These are phyloP conservation scores for Corticium candelabrum DNA, from an alignment of 37 sponge, comb jelly and placozoan genomes.

Conservation along the genomic window DNA sequence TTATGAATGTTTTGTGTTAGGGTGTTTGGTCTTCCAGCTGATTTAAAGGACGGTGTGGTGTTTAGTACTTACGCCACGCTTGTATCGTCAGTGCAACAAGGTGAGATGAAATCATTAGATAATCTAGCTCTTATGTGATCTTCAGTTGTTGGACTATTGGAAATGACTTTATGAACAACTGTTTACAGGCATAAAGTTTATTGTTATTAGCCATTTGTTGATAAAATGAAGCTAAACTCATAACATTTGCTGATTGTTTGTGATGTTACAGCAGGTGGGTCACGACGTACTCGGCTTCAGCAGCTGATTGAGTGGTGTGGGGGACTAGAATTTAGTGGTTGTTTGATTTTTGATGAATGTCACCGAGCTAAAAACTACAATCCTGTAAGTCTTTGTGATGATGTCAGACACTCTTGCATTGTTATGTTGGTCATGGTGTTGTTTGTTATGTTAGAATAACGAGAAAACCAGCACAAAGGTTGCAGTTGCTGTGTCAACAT, in stretches of 20 bases:
- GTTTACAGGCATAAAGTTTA: too few relatives aligned
- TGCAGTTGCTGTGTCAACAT: conserved; percentile 36
- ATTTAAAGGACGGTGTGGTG: conserved; percentile 43
- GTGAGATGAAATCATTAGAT: background rate
- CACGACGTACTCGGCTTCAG: conserved; percentile 23
- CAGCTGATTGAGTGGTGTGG: conserved; percentile 52
- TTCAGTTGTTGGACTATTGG: background rate
- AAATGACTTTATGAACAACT: too few relatives aligned
- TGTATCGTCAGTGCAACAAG: conserved; percentile 26
- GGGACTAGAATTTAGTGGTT: conserved; percentile 33
- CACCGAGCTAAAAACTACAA: conserved; percentile 49
- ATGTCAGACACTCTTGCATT: too few relatives aligned
- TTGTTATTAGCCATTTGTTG: too few relatives aligned
- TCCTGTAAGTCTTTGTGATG: conserved; percentile 21
- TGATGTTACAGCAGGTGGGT: too few relatives aligned
- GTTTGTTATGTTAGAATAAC: conserved; percentile 18
- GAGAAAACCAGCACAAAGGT: conserved; percentile 43
- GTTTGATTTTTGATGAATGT: conserved; percentile 54
- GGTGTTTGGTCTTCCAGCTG: conserved; percentile 40
- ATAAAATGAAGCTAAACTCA: too few relatives aligned
- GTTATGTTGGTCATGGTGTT: too few relatives aligned
- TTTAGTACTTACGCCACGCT: conserved; percentile 53
- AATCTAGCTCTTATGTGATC: background rate
- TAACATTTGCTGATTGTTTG: too few relatives aligned
- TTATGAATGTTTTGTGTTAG: background rate